Base-by-base conservation (phyloP, 2,888 invertebrate species). In the Conchocele bisecta region DNA sequence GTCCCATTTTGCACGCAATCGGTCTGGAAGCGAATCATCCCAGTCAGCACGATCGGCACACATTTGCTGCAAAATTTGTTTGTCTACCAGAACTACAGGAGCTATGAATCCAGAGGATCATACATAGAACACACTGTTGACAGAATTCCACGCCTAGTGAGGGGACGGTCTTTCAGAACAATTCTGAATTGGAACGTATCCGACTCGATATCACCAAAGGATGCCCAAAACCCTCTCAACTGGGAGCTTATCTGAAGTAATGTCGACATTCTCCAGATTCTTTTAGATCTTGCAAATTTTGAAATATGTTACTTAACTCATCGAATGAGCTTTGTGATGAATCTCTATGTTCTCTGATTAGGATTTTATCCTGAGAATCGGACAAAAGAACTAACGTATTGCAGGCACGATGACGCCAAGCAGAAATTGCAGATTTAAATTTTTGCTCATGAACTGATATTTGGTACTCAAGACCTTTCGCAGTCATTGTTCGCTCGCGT, bases 31-130 rank as follows among this genome's bases (percentile, higher is more conserved):
- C 5, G 75, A 68, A 24, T 42, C 64, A 42, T 80, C 77, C 81
- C 81, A 82, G 35, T 61, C 68, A 11, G 28, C 15, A 15, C 63
- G 50, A 13, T 68, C 33, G 17, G n/a, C 51, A 28, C 69, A 76
- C 67, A 75, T 64, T 39, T 79, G 44, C 44, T 76, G 81, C 28
- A 79, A 35, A 13, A 79, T 65, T 24, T 69, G 60, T 31, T 73
- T 79, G 3, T 70, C 65, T 11, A 48, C 42, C 5, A 76, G 63
- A 11, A 69, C 28, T n/a, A 75, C 51, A 15, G 79, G 79, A 4
- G 77, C 59, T 20, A 82, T 35, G 22, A 79, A 63, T 17, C 69
- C 72, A 76, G 44, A 1, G 79, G 74, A 53, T 77, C 76, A 54
- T 71, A 75, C 7, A 79, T 42, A 9, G 71, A 61, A 31, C 46